A percentile compares a stretch with the other conserved stretches of the same genome.
Conservation (phyloP, 2,113 vertebrate species). For the Dascyllus trimaculatus region DNA sequence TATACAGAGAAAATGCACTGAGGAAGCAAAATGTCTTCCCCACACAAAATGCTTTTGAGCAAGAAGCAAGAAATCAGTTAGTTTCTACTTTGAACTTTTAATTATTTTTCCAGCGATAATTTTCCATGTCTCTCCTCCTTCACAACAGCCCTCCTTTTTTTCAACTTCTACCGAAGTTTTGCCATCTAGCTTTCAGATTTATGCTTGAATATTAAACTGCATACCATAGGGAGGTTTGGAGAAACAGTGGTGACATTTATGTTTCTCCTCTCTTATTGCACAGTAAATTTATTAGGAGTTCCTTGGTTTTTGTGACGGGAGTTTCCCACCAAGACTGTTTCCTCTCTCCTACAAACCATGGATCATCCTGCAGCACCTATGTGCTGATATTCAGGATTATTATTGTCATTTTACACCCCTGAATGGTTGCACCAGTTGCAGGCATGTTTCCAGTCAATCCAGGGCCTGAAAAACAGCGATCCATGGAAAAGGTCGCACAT, state of each 20-base stretch:
- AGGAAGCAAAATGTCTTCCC: conserved; percentile 26
- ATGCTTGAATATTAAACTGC: conserved; percentile 59
- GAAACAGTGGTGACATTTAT: conserved; percentile 64
- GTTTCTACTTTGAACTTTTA: conserved; percentile 40
- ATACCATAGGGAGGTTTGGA: conserved; percentile 50
- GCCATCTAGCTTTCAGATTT: conserved; percentile 49
- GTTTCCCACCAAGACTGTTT: conserved; percentile 62
- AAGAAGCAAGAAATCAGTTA: conserved; percentile 30
- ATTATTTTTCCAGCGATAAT: conserved; percentile 36
- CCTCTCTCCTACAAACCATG: conserved; percentile 49
- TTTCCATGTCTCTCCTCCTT: conserved; percentile 44
- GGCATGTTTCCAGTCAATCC: conserved; percentile 61
- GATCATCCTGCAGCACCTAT: conserved; percentile 44
- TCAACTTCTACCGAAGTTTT: conserved; percentile 37
- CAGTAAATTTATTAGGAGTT: conserved; percentile 59
- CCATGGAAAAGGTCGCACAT: conserved; percentile 73
- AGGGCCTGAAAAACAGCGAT: conserved; percentile 46
- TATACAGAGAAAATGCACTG: conserved; percentile 3
- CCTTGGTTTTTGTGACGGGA: conserved; percentile 58
- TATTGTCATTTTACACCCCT: conserved; percentile 55
- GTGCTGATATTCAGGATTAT: conserved; percentile 47
- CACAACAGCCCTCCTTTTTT: conserved; percentile 37
- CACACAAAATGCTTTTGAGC: conserved; percentile 12
- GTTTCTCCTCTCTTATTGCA: conserved; percentile 60
- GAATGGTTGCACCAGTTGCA: conserved; percentile 34